These are phyloP conservation scores for Calidris pugnax DNA, from an alignment of 2,113 vertebrate genomes.

Conservation along the genomic window DNA sequence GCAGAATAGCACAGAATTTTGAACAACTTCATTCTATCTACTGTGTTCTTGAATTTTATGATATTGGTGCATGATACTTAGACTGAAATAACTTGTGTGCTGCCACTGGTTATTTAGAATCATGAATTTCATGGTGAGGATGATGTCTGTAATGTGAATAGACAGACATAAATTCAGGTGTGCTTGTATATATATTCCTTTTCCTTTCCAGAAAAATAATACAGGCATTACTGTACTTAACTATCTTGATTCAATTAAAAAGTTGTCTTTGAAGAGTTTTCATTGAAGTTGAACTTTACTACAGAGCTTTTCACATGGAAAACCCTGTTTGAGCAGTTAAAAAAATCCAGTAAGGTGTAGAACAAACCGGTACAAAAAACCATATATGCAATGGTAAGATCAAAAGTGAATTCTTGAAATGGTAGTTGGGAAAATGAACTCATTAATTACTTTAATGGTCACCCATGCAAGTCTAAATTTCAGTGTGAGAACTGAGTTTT, in stretches of 20 bases:
- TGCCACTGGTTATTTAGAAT: neutral
- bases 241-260: neutral
- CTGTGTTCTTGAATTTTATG: neutral
- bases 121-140: neutral
- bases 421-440: neutral
- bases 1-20: neutral
- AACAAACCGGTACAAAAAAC: neutral
- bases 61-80: neutral
- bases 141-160: neutral
- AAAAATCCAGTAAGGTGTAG: neutral
- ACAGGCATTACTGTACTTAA: neutral
- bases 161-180: neutral
- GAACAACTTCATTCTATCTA: neutral
- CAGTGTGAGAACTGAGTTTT: neutral
- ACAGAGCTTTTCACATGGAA: neutral
- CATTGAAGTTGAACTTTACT: neutral
- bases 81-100: neutral
- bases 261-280: neutral
- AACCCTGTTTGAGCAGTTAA: neutral
- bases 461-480: neutral
- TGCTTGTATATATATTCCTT: neutral
- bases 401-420: neutral
- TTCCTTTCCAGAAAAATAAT: neutral
- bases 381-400: neutral
- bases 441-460: neutral